Base-by-base conservation (phyloP, 2,888 invertebrate genomes). In the Yponomeuta malinellus region DNA sequence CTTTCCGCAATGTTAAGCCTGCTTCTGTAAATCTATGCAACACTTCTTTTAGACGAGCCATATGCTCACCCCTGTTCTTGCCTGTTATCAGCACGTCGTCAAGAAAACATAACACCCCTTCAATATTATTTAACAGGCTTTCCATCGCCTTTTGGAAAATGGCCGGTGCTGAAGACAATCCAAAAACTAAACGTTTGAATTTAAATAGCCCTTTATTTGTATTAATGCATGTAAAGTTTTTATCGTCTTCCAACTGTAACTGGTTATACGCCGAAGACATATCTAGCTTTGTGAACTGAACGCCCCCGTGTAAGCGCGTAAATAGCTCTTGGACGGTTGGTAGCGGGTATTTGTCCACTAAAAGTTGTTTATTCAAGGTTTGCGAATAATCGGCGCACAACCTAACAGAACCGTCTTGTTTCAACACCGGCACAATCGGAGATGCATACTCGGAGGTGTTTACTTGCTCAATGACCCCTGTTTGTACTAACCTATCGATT, bases 21-120 rank as follows among this genome's bases (percentile, higher is more conserved):
- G 37, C 63, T 4, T 71, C 68, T 23, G 29, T 10, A 15, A 71
- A 63, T 33, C 66, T 68, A 33, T 59, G 43, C 5, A 71, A 64
- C 43, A 71, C 71, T 31, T 12, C 10, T 29, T 70, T 15, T 37
- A 70, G 23, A 6, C 70, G 37, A 15, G 31, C 10, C 12, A 67
- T 15, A 37, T 67, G 63, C 23, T 59, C 52, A 6, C 12, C 12
- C 10, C 29, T 23, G 31, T 52, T 37, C 12, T 31, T 43, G 2
- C 69, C 74, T 0, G 73, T 73, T 12, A 74, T 65, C 29, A 74
- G 48, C 52, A 74, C 70, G 33, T 74, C 73, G 33, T 74, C 74
- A 3, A 72, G 12, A 23, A 72, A 71, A 31, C 64, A 65, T 59
- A 67, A 29, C 1, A 74, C 73, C 10, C 73, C 72, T 1, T 71